Base-by-base conservation (phyloP, 2,113 vertebrate genomes). In the Anas platyrhynchos region DNA sequence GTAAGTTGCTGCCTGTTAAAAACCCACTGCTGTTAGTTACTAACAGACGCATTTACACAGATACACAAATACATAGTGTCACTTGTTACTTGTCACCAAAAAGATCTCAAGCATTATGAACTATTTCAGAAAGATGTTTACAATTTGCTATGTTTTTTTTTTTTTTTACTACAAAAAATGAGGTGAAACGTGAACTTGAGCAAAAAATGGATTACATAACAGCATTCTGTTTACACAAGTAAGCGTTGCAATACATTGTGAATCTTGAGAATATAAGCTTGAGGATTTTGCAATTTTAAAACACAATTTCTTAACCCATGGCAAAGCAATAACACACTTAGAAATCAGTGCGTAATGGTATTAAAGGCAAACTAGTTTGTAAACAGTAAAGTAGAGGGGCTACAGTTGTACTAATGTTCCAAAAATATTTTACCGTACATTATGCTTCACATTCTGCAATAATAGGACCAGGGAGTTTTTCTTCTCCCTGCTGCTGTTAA, bases 11-110 rank as follows among this genome's bases (percentile, higher is more conserved):
- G 54, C 66, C 75, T 34, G 52, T 6, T 6, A 18, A 15, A 52
- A 80, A 25, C 1, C 11, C 50, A n/a, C 20, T 31, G 1, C 54
- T 23, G 23, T 8, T 16, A 31, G 16, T 63, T 34, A 48, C n/a
- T 4, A 17, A 79, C 11, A 69, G 3, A 14, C 2, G 20, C 3
- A 41, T 9, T 36, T 13, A 73, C 1, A 54, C 3, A 18, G 10
- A n/a, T 2, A 55, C 27, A 63, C 13, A 74, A 74, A 58, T 11
- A 44, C 1, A 14, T 3, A 77, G 7, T 3, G 16, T 31, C 65
- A 29, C 32, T 22, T 38, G 27, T 25, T 38, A 15, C 44, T 11
- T 36, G 25, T 16, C 54, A 77, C 29, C 8, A 84, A 86, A 83
- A 71, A 34, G 25, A 1, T 50, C 21, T 43, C 66, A 26, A 71